These are phyloP conservation scores for Astreopora myriophthalma DNA, from an alignment of 64 coral and sea anemone species.

Conservation along the genomic window DNA sequence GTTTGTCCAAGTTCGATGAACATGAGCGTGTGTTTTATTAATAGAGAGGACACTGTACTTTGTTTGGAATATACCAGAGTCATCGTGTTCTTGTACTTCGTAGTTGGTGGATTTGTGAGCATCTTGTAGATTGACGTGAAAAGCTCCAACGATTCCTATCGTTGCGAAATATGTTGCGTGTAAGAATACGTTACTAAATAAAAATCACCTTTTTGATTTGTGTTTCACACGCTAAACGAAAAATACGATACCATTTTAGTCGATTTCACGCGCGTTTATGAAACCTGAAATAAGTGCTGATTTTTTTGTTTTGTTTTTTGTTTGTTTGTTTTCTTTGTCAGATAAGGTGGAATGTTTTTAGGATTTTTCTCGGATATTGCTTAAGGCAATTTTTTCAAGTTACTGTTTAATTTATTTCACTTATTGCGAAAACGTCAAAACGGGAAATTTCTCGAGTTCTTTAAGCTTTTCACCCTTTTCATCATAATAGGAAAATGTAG, in stretches of 20 bases:
- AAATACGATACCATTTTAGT: background rate
- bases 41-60: conserved; percentile 39
- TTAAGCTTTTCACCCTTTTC: background rate
- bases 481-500: background rate
- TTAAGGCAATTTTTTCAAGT: conserved; percentile 2
- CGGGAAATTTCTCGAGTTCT: conserved; percentile 20
- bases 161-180: no score
- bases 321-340: no score
- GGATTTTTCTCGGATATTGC: background rate
- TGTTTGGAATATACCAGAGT: conserved; percentile 82
- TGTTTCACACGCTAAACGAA: background rate
- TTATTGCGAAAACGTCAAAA: conserved; percentile 22
- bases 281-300: background rate
- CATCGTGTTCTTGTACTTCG: conserved; percentile 73
- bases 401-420: background rate
- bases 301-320: no score
- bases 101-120: background rate
- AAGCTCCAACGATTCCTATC: conserved; percentile 80
- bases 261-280: background rate
- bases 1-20: conserved; percentile 80
- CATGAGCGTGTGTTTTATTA: conserved; percentile 52
- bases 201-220: background rate
- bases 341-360: no score
- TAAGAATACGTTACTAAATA: no score
- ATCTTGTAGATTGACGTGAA: conserved; percentile 63